A percentile compares a stretch with the other conserved stretches of the same genome.
phyloP scores from a whole-genome alignment of 2,888 invertebrate genomes.

The Tromatobia lineatoria region DNA sequence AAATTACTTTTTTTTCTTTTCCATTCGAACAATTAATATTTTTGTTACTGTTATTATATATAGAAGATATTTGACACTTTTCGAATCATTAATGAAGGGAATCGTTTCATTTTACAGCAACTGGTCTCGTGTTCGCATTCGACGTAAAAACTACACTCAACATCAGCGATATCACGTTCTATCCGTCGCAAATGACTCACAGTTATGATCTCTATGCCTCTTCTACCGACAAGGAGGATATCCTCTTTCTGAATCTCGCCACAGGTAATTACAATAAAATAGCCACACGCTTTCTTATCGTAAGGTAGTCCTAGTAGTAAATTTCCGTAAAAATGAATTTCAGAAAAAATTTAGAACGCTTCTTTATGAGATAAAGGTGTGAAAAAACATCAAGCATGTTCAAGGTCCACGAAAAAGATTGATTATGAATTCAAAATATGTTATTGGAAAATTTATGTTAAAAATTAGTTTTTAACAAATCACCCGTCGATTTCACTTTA shows the following conservation, averaged over 20 bases:
- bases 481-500: too few relatives aligned
- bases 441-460: too few relatives aligned
- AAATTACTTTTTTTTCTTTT: neutral
- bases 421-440: too few relatives aligned
- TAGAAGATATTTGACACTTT: neutral
- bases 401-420: too few relatives aligned
- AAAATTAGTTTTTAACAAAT: too few relatives aligned
- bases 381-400: too few relatives aligned
- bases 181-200: slow-evolving; percentile 90
- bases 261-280: slow-evolving; percentile 86
- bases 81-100: neutral
- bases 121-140: slow-evolving; percentile 89
- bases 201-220: slow-evolving; percentile 92
- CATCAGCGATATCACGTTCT: slow-evolving; percentile 91
- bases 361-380: too few relatives aligned
- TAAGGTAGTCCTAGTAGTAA: too few relatives aligned
- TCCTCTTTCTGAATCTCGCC: slow-evolving; percentile 90
- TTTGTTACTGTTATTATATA: neutral
- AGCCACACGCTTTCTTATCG: neutral
- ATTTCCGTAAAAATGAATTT: too few relatives aligned
- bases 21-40: neutral
- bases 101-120: slow-evolving; percentile 85
- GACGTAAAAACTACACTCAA: slow-evolving; percentile 92
- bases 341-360: too few relatives aligned
- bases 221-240: slow-evolving; percentile 90